Conservation (phyloP, 2,888 invertebrate species). For the Diadegma fenestrale region DNA sequence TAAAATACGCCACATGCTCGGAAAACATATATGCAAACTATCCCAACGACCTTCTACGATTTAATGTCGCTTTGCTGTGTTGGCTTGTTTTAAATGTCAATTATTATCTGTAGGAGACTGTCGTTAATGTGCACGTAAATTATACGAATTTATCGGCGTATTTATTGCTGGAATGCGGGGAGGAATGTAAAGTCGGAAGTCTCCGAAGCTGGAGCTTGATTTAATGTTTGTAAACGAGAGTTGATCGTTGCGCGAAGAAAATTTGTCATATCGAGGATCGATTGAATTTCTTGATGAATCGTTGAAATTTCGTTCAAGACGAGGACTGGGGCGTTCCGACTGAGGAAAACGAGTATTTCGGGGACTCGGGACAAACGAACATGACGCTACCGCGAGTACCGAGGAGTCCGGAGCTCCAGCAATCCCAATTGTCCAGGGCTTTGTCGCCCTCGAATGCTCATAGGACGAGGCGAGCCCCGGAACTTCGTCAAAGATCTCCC, state of each 20-base stretch:
- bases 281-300: neutral
- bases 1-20: slow-evolving; percentile 9
- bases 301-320: slow-evolving; percentile 85
- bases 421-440: slow-evolving; percentile 70
- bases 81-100: slow-evolving; percentile 37
- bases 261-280: neutral
- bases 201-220: neutral
- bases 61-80: slow-evolving; percentile 26
- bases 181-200: neutral
- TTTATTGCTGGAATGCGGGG: neutral
- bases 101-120: slow-evolving; percentile 44
- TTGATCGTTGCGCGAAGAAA: neutral
- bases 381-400: slow-evolving; percentile 80
- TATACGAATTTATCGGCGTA: neutral
- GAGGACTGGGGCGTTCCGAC: slow-evolving; percentile 88
- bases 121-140: slow-evolving; percentile 26
- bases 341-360: slow-evolving; percentile 81
- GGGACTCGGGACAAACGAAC: slow-evolving; percentile 75
- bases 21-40: slow-evolving; percentile 3
- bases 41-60: slow-evolving; percentile 39
- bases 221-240: neutral
- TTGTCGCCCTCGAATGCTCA: slow-evolving; percentile 76
- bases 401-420: slow-evolving; percentile 80
- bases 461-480: slow-evolving; percentile 85
- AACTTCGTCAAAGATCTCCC: slow-evolving; percentile 84